These are phyloP conservation scores for Eurystomus gularis DNA, from an alignment of 2,113 vertebrate species.

Conservation along the genomic window DNA sequence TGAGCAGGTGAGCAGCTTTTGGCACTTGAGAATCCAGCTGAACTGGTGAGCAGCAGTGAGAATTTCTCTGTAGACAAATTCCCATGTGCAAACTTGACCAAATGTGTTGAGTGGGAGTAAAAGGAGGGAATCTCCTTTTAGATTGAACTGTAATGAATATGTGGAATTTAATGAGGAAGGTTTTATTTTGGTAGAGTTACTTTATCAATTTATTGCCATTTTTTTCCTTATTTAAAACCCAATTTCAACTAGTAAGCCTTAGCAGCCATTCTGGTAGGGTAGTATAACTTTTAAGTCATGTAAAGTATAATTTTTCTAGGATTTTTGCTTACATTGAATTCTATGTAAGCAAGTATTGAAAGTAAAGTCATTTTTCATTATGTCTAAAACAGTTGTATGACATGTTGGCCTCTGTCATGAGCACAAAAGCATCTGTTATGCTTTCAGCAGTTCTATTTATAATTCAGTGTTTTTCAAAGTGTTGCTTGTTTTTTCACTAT, in stretches of 20 bases:
- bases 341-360: background rate
- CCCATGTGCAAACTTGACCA: background rate
- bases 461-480: conserved; percentile 34
- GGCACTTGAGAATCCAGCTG: background rate
- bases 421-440: conserved; percentile 3
- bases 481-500: background rate
- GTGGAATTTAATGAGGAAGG: background rate
- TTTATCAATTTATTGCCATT: background rate
- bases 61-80: conserved; percentile 17
- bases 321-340: conserved; percentile 12
- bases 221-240: background rate
- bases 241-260: background rate
- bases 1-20: background rate
- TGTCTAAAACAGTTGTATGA: conserved; percentile 9
- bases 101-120: background rate
- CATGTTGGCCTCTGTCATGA: background rate
- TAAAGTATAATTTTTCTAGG: background rate
- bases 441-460: conserved; percentile 65
- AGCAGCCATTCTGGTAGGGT: background rate
- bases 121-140: background rate
- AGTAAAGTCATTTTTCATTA: background rate
- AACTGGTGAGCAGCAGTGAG: conserved; percentile 10
- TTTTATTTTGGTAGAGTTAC: background rate
- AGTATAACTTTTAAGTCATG: background rate
- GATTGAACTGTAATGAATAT: background rate